These are phyloP conservation scores for Megastigmus dorsalis DNA, from an alignment of 2,888 invertebrate genomes.

Conservation along the genomic window DNA sequence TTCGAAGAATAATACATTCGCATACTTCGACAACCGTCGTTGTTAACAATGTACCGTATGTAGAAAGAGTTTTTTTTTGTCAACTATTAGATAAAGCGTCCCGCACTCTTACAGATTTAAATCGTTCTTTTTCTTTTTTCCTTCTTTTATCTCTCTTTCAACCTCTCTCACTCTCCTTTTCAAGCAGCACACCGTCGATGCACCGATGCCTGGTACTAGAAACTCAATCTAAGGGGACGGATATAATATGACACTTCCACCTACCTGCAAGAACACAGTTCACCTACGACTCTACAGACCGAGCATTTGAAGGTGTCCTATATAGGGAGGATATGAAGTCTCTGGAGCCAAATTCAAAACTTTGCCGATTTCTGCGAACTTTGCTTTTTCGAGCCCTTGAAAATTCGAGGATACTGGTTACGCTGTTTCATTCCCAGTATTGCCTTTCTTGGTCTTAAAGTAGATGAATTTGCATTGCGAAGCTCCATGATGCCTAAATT, in stretches of 20 bases:
- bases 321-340: slow-evolving; percentile 54
- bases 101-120: slow-evolving; percentile 69
- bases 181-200: slow-evolving; percentile 66
- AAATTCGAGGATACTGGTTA: slow-evolving; percentile 41
- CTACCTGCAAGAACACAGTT: slow-evolving; percentile 59
- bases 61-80: slow-evolving; percentile 64
- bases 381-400: slow-evolving; percentile 47
- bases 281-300: slow-evolving; percentile 56
- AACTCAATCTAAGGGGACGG: slow-evolving; percentile 73
- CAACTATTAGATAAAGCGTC: slow-evolving; percentile 70
- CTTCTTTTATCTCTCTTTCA: slow-evolving; percentile 1
- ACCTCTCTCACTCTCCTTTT: slow-evolving; percentile 37
- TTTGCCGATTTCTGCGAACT: slow-evolving; percentile 49
- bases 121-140: slow-evolving; percentile 54
- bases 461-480: slow-evolving; percentile 56
- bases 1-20: slow-evolving; percentile 53
- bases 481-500: slow-evolving; percentile 53
- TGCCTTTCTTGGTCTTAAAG: slow-evolving; percentile 51
- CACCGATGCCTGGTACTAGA: slow-evolving; percentile 55
- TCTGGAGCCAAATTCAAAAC: slow-evolving; percentile 54
- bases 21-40: slow-evolving; percentile 47
- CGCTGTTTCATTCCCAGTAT: slow-evolving; percentile 42
- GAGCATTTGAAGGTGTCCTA: slow-evolving; percentile 57
- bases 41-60: slow-evolving; percentile 61
- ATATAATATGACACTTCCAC: slow-evolving; percentile 70